Conservation (phyloP, 64 coral and sea anemone species). For the Montipora cactus region DNA sequence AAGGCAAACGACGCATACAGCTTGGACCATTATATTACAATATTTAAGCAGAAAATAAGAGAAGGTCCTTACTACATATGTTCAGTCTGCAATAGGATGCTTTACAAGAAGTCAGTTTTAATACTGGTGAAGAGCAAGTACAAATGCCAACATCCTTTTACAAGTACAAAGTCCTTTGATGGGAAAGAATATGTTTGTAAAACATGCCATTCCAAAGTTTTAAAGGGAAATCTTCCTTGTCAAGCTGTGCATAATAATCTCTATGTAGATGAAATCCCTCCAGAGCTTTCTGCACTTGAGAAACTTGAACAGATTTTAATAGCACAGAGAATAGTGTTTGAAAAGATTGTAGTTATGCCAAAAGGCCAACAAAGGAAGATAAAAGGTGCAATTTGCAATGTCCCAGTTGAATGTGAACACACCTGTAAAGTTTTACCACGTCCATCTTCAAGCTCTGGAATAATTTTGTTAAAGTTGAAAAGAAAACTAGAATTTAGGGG, state of each 20-base stretch:
- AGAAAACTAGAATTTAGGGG: slow-evolving; percentile 59
- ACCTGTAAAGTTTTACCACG: slow-evolving; percentile 35
- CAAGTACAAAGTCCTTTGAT: slow-evolving; percentile 61
- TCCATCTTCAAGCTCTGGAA: slow-evolving; percentile 50
- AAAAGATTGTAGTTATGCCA: slow-evolving; percentile 54
- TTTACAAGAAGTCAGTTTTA: background rate
- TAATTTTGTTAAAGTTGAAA: slow-evolving; percentile 43
- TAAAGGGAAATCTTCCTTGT: slow-evolving; percentile 28
- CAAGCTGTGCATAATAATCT: too few relatives aligned
- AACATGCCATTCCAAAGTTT: slow-evolving; percentile 22
- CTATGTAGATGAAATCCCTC: too few relatives aligned
- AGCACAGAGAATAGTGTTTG: slow-evolving; percentile 60
- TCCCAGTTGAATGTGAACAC: slow-evolving; percentile 50
- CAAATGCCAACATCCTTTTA: slow-evolving; percentile 37
- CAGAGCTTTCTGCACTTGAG: background rate
- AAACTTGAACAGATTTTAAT: slow-evolving; percentile 17
- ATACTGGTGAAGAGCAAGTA: too few relatives aligned
- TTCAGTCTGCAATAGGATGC: background rate
- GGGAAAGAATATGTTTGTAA: slow-evolving; percentile 42
- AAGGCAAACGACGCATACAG: background rate
- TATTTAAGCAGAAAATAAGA: slow-evolving; percentile 22
- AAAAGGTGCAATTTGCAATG: slow-evolving; percentile 60
- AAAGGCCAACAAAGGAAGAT: slow-evolving; percentile 61
- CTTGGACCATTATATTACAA: slow-evolving; percentile 34
- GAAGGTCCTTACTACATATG: too few relatives aligned